Evolutionary conservation across 2,113 vertebrate species (phyloP).

Genomic region (Bos taurus): ARS-UCD2.0 NC_037348.1:12342501-12343000

Average conservation of each 20-base stretch:
- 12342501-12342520: background rate
- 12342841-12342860: background rate
- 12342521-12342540: background rate
- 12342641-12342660: too few relatives aligned
- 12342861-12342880: background rate
- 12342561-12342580: background rate
- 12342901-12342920: background rate
- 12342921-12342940: background rate
- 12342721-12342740: too few relatives aligned
- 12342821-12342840: background rate
- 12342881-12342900: background rate
- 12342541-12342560: background rate
- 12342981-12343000: background rate
- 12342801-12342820: background rate
- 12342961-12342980: background rate
- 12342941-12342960: background rate
- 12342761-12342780: too few relatives aligned
- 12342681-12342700: too few relatives aligned
- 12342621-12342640: background rate
- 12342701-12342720: too few relatives aligned
- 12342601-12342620: background rate
- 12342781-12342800: background rate
- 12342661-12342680: too few relatives aligned
- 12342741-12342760: too few relatives aligned
- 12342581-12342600: background rate